Evolutionary conservation across 2,113 vertebrate genomes (phyloP).

Genomic region (Raja brachyura): DNA sequence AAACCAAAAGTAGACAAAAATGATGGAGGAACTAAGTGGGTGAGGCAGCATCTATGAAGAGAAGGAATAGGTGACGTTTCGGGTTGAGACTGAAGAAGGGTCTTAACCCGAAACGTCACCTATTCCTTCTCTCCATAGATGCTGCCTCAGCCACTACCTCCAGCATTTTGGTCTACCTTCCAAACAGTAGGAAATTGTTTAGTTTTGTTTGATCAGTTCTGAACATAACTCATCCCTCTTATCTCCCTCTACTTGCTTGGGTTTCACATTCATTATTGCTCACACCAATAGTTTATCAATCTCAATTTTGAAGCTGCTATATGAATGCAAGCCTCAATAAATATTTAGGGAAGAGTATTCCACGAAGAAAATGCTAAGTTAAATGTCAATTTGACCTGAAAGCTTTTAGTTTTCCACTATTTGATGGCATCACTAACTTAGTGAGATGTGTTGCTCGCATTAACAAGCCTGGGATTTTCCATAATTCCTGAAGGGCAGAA

Average conservation of each 20-base stretch:
- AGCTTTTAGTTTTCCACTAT: background rate
- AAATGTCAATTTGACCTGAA: background rate
- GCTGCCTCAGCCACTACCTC: no score
- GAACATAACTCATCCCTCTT: background rate
- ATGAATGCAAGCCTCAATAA: background rate
- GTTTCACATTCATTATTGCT: background rate
- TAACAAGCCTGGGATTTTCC: background rate
- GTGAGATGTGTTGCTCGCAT: background rate
- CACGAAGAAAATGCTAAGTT: background rate
- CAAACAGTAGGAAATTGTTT: background rate
- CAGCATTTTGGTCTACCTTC: no score
- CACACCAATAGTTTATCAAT: background rate
- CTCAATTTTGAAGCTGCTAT: background rate
- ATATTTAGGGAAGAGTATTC: background rate
- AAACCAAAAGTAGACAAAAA: no score
- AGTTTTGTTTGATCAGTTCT: background rate
- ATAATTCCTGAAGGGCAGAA: no score
- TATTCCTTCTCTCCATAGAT: no score
- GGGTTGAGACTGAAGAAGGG: no score
- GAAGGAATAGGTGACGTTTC: no score
- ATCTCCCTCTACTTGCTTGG: background rate
- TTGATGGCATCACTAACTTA: background rate
- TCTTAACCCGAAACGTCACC: no score
- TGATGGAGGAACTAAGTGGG: no score
- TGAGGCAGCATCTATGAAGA: no score